Percentiles rank a stretch among this genome's conserved stretches.
Conservation (phyloP, 2,888 invertebrate species). For the Tillus elongatus region DNA sequence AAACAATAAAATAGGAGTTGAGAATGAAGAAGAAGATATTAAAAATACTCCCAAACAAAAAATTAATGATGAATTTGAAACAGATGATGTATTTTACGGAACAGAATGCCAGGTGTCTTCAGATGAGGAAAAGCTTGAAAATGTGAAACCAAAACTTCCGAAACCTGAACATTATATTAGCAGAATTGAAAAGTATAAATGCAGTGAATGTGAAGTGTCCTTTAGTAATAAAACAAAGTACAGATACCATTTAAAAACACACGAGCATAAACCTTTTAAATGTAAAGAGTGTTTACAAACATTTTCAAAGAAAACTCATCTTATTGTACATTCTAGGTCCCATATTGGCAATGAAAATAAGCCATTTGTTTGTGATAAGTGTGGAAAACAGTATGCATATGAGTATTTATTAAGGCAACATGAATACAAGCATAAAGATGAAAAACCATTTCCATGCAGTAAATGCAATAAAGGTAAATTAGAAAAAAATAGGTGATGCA, state of each 20-base stretch:
- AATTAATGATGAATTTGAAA: no score
- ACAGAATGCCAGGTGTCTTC: no score
- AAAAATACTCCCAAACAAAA: no score
- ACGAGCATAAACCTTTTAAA: constrained; percentile 25
- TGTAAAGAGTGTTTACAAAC: constrained; percentile 25
- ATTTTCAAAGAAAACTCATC: constrained; percentile 21
- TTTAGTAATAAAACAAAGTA: constrained; percentile 28
- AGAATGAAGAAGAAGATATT: not conserved
- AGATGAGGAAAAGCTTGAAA: no score
- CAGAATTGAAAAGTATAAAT: constrained; percentile 26
- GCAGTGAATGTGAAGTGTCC: constrained; percentile 20
- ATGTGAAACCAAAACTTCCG: no score
- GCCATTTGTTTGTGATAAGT: constrained; percentile 24
- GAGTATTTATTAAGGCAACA: constrained; percentile 33
- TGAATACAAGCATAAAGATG: constrained; percentile 31
- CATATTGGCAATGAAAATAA: constrained; percentile 26
- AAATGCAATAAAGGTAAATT: constrained; percentile 32
- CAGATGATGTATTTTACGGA: no score
- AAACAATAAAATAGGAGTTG: not conserved
- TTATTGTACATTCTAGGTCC: constrained; percentile 25
- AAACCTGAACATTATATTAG: no score
- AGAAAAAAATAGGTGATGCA: no score
- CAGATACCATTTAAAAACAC: constrained; percentile 23
- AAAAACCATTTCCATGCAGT: constrained; percentile 34
- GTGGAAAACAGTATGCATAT: constrained; percentile 30